Conservation (phyloP, 2,797 vertebrate genomes). For the Serranus cabrilla region DNA sequence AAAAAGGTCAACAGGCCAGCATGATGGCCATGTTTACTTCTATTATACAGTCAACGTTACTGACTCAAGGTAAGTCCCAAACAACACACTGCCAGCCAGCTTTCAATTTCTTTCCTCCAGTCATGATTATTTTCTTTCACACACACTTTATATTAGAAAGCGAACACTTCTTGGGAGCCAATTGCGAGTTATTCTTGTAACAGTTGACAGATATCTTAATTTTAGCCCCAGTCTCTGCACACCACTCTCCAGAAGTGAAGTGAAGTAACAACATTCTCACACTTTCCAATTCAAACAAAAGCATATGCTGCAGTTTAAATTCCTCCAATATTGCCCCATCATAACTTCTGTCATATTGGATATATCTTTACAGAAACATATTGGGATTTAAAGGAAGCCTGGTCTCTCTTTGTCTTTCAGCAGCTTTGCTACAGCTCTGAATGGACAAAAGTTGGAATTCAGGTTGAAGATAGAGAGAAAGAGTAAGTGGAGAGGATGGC, state of each 20-base stretch:
- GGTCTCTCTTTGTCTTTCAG: conserved; percentile 11
- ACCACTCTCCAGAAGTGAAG: background rate
- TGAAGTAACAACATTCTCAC: background rate
- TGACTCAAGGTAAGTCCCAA: conserved; percentile 2
- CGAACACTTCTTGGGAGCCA: background rate
- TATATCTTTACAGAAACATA: background rate
- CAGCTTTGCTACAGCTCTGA: conserved; percentile 19
- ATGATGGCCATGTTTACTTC: too few species aligned
- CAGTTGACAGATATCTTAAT: background rate
- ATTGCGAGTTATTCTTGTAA: background rate
- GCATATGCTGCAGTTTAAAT: conserved; percentile 3
- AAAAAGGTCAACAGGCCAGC: too few species aligned
- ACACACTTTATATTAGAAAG: background rate
- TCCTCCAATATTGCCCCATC: background rate
- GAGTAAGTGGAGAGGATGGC: conserved; percentile 25
- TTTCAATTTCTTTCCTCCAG: background rate
- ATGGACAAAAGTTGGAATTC: conserved; percentile 4
- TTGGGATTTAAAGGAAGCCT: background rate
- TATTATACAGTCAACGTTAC: background rate
- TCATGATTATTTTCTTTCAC: background rate
- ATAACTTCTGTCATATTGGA: background rate
- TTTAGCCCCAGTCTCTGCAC: background rate
- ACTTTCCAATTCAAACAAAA: conserved; percentile 9
- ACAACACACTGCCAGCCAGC: background rate
- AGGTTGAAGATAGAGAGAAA: conserved; percentile 3